A percentile compares a stretch with the other conserved stretches of the same genome.
Evolutionary conservation across 92 coral and sea anemone species (phyloP).

Genomic region (Zoanthus solanderi): DNA sequence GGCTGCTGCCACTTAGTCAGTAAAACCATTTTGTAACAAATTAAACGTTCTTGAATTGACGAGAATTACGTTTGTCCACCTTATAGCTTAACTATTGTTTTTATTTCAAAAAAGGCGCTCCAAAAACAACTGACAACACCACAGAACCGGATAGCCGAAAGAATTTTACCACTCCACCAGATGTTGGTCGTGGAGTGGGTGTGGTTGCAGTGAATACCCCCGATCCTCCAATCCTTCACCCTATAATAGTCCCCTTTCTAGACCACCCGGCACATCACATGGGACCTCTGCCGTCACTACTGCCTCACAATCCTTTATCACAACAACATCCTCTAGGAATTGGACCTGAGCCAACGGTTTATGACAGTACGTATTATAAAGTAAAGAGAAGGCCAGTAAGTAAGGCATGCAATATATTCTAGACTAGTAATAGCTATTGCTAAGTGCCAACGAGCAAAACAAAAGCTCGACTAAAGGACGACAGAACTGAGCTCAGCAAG

Average conservation of each 20-base stretch:
- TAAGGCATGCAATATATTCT: too few relatives aligned
- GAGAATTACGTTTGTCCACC: neutral
- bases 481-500: too few relatives aligned
- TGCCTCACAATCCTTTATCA: constrained; percentile 1
- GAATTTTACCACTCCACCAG: constrained; percentile 33
- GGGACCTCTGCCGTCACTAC: constrained; percentile 29
- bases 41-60: neutral
- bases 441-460: too few relatives aligned
- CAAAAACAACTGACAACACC: constrained; percentile 23
- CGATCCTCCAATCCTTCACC: constrained; percentile 11
- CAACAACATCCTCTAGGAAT: constrained; percentile 6
- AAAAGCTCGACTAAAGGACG: too few relatives aligned
- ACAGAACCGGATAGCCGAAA: constrained; percentile 26
- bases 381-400: too few relatives aligned
- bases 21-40: too few relatives aligned
- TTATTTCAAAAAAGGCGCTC: neutral
- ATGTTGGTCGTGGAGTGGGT: constrained; percentile 23
- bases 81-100: too few relatives aligned
- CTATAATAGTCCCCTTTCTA: neutral
- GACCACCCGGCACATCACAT: neutral
- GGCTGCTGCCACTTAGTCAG: too few relatives aligned
- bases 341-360: neutral
- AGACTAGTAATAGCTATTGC: too few relatives aligned
- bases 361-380: constrained; percentile 10
- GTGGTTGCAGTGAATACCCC: constrained; percentile 30